Percentiles rank a stretch among this genome's conserved stretches.
These are phyloP conservation scores for zebrafish (Danio rerio) DNA, from an alignment of 2,113 vertebrate species.

Conservation along the genomic window DNA sequence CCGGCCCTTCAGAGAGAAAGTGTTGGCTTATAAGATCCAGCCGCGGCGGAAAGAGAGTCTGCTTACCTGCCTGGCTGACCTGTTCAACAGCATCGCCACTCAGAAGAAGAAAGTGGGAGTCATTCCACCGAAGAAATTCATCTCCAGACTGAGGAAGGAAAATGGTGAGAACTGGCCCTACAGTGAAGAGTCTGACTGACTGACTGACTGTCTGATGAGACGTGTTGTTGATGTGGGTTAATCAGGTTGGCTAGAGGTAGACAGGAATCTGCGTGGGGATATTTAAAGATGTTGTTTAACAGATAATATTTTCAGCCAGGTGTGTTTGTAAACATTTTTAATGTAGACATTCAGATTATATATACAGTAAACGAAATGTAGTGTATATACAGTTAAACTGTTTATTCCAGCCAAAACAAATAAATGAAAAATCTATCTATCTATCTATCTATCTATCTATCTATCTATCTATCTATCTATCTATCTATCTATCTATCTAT, in stretches of 20 bases:
- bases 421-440: too few relatives aligned
- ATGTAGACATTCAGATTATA: neutral
- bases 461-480: too few relatives aligned
- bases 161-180: slow-evolving; percentile 77
- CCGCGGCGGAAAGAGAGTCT: slow-evolving; percentile 89
- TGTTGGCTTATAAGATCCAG: slow-evolving; percentile 91
- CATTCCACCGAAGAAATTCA: slow-evolving; percentile 93
- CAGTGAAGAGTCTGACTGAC: neutral
- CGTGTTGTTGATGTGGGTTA: neutral
- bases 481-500: too few relatives aligned
- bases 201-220: neutral
- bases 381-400: too few relatives aligned
- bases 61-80: slow-evolving; percentile 89
- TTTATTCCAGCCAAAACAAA: too few relatives aligned
- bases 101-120: slow-evolving; percentile 96
- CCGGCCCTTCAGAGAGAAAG: slow-evolving; percentile 92
- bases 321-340: neutral
- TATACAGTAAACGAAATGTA: too few relatives aligned
- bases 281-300: neutral
- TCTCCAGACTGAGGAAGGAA: slow-evolving; percentile 90
- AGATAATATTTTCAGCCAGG: neutral
- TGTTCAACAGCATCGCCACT: slow-evolving; percentile 92
- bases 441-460: too few relatives aligned
- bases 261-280: neutral
- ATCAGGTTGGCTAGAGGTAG: neutral